A percentile compares a stretch with the other conserved stretches of the same genome.
Conservation (phyloP, 1,140 invertebrate genomes). For the Drosophila cardini region DNA sequence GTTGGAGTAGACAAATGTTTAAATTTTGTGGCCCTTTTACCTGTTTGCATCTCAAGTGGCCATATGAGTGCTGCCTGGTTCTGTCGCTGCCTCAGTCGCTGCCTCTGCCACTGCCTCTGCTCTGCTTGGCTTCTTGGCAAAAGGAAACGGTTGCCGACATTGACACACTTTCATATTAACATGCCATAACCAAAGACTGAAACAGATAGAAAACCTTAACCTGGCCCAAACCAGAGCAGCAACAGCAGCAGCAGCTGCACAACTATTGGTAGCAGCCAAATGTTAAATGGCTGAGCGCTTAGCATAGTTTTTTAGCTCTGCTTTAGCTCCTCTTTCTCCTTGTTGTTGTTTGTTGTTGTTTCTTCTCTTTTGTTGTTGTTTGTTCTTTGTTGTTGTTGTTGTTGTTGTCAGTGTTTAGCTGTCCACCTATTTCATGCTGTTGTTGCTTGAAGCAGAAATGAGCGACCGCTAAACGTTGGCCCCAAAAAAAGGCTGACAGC, state of each 20-base stretch:
- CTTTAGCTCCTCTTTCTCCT: conserved; percentile 11
- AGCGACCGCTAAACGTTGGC: conserved; percentile 74
- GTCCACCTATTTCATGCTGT: conserved; percentile 77
- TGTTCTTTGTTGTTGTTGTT: not conserved
- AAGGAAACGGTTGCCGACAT: conserved; percentile 79
- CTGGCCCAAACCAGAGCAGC: not conserved
- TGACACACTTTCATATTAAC: conserved; percentile 80
- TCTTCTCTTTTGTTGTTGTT: too few relatives aligned
- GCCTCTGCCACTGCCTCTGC: conserved; percentile 1
- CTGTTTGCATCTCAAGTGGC: conserved; percentile 81
- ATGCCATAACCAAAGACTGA: conserved; percentile 23
- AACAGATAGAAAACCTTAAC: not conserved
- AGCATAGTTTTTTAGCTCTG: conserved; percentile 46
- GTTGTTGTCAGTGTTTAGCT: conserved; percentile 69
- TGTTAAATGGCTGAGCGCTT: conserved; percentile 61
- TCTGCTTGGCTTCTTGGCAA: conserved; percentile 18
- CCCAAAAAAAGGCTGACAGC: conserved; percentile 3
- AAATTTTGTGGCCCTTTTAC: conserved; percentile 78
- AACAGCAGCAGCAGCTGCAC: conserved; percentile 5
- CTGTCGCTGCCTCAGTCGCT: conserved; percentile 4
- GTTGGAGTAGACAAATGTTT: conserved; percentile 81
- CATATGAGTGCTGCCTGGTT: conserved; percentile 32
- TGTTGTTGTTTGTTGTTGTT: conserved; percentile 3
- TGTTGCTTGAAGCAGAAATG: conserved; percentile 64
- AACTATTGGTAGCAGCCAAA: conserved; percentile 38